These are phyloP conservation scores for Porites lutea DNA, from an alignment of 64 coral and sea anemone genomes.

Conservation along the genomic window DNA sequence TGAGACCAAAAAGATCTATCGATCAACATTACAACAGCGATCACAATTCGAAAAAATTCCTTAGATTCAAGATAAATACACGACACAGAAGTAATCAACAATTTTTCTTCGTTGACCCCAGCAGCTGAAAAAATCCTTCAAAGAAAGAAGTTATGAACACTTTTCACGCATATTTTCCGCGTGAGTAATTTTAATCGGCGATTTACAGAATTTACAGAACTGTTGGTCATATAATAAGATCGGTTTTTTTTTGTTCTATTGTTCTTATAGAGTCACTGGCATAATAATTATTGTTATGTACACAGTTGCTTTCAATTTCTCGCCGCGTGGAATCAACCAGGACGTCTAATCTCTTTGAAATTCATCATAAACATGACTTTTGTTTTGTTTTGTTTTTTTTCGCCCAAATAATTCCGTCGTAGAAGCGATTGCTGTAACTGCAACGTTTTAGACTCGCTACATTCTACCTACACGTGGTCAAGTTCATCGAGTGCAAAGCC, in stretches of 20 bases:
- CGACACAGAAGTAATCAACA: conserved; percentile 9
- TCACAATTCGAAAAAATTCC: not conserved
- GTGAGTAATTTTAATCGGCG: no score
- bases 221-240: not conserved
- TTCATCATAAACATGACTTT: not conserved
- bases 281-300: not conserved
- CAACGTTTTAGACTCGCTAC: not conserved
- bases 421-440: not conserved
- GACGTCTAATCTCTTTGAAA: not conserved
- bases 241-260: not conserved
- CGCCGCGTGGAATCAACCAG: not conserved
- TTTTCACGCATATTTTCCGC: no score
- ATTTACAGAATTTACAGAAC: no score
- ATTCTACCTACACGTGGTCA: not conserved
- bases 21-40: not conserved
- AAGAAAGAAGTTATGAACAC: not conserved
- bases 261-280: not conserved
- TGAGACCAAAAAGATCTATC: not conserved
- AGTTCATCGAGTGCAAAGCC: conserved; percentile 35
- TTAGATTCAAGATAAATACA: not conserved
- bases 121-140: not conserved
- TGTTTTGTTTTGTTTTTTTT: not conserved
- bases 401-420: not conserved
- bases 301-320: conserved; percentile 11
- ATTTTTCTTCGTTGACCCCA: not conserved